A percentile compares a stretch with the other conserved stretches of the same genome.
Evolutionary conservation across 2,888 invertebrate species (phyloP).

Genomic region (Drosophila mimica): DNA sequence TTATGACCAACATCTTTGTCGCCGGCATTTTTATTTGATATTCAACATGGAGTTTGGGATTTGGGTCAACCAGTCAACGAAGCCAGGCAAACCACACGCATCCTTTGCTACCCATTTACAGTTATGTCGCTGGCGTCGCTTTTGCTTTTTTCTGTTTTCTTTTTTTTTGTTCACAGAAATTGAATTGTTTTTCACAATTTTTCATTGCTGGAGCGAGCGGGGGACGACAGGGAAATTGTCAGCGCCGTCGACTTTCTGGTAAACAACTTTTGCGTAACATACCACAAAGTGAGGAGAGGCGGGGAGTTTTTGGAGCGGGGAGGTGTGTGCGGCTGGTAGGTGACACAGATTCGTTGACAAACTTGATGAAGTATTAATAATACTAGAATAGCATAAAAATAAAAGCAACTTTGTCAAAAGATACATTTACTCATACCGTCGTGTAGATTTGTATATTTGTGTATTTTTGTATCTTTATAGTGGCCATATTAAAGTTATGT

Average conservation of each 20-base stretch:
- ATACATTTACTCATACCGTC: constrained; percentile 17
- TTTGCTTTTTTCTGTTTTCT: not conserved
- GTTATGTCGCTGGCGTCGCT: constrained; percentile 53
- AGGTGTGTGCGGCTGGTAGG: constrained; percentile 16
- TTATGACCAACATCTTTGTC: constrained; percentile 23
- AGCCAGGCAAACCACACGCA: constrained; percentile 58
- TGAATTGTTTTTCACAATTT: constrained; percentile 75
- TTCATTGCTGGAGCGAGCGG: constrained; percentile 31
- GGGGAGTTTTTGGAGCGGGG: not conserved
- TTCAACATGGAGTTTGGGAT: constrained; percentile 65
- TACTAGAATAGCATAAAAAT: constrained; percentile 1
- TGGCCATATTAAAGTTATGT: constrained; percentile 36
- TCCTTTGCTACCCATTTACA: constrained; percentile 63
- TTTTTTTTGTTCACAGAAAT: constrained; percentile 59
- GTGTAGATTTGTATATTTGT: constrained; percentile 3
- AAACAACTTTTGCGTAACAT: constrained; percentile 65
- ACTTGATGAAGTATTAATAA: constrained; percentile 77
- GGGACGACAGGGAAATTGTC: constrained; percentile 53
- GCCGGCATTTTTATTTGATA: constrained; percentile 66
- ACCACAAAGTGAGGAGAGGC: not conserved
- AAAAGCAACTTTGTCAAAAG: constrained; percentile 47
- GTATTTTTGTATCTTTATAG: constrained; percentile 11
- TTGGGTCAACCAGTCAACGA: constrained; percentile 65
- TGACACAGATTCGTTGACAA: constrained; percentile 58
- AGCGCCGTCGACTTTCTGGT: constrained; percentile 64